These are phyloP conservation scores for Aspidiotus rigidus DNA, from an alignment of 2,888 invertebrate species.

Conservation along the genomic window DNA sequence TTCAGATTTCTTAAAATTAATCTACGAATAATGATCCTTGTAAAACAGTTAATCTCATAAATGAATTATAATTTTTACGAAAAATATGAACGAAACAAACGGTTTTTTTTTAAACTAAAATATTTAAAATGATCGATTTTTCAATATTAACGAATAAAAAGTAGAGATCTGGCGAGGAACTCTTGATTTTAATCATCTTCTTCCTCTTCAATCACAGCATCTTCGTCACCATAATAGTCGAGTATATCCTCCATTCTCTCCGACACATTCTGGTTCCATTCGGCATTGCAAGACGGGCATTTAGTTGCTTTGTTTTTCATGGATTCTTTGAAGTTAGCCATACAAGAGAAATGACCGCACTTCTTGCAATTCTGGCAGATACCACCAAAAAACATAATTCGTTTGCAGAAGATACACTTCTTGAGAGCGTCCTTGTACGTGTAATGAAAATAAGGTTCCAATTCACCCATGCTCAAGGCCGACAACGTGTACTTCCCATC, in stretches of 20 bases:
- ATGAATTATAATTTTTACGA: no score
- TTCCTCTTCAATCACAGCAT: no score
- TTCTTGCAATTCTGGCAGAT: not conserved
- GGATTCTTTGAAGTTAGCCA: not conserved
- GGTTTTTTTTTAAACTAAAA: no score
- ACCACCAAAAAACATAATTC: not conserved
- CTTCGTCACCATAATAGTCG: no score
- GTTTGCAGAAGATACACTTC: slow-evolving; percentile 1
- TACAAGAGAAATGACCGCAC: not conserved
- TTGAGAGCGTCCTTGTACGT: not conserved
- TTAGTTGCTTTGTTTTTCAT: not conserved
- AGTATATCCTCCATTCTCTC: not conserved
- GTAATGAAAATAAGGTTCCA: not conserved
- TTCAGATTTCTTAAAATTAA: no score
- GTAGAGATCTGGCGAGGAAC: no score
- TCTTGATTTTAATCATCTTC: no score
- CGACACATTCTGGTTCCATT: not conserved
- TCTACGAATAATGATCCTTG: no score
- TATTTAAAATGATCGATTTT: no score
- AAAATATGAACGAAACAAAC: no score
- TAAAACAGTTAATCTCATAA: no score
- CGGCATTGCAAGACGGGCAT: not conserved
- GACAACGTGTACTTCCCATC: not conserved
- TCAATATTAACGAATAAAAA: no score
- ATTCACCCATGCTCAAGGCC: not conserved